Evolutionary conservation across 2,888 invertebrate genomes (phyloP).

Genomic region (Elmis aenea): DNA sequence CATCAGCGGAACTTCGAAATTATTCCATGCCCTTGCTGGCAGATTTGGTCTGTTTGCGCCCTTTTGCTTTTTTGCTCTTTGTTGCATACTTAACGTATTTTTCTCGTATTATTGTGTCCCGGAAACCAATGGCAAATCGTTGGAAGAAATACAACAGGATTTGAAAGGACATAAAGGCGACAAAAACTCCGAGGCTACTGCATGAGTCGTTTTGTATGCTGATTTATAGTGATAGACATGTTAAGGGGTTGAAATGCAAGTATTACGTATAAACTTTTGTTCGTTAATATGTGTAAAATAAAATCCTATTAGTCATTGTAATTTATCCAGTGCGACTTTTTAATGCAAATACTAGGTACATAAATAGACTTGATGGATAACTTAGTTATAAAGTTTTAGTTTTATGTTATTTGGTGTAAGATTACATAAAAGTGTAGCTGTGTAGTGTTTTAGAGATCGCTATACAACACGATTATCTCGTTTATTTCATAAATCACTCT

Average conservation of each 20-base stretch:
- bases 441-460: too few relatives aligned
- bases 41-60: slow-evolving; percentile 17
- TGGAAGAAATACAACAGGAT: slow-evolving; percentile 24
- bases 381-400: too few relatives aligned
- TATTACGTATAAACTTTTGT: background rate
- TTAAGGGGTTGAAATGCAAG: background rate
- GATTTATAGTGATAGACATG: background rate
- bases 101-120: slow-evolving; percentile 22
- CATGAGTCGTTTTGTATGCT: background rate
- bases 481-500: too few relatives aligned
- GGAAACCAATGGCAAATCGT: slow-evolving; percentile 24
- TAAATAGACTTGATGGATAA: too few relatives aligned
- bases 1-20: slow-evolving; percentile 16
- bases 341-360: too few relatives aligned
- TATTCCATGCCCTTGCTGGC: slow-evolving; percentile 20
- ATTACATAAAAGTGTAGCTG: too few relatives aligned
- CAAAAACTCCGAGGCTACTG: background rate
- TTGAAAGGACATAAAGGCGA: slow-evolving; percentile 13
- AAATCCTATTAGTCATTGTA: too few relatives aligned
- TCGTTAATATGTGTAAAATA: too few relatives aligned
- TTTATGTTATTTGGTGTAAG: too few relatives aligned
- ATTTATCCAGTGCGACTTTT: too few relatives aligned
- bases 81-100: slow-evolving; percentile 11
- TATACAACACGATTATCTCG: too few relatives aligned
- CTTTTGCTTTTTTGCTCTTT: slow-evolving; percentile 12